These are phyloP conservation scores for Choristoneura rosaceana DNA, from an alignment of 2,888 invertebrate genomes.

Conservation along the genomic window DNA sequence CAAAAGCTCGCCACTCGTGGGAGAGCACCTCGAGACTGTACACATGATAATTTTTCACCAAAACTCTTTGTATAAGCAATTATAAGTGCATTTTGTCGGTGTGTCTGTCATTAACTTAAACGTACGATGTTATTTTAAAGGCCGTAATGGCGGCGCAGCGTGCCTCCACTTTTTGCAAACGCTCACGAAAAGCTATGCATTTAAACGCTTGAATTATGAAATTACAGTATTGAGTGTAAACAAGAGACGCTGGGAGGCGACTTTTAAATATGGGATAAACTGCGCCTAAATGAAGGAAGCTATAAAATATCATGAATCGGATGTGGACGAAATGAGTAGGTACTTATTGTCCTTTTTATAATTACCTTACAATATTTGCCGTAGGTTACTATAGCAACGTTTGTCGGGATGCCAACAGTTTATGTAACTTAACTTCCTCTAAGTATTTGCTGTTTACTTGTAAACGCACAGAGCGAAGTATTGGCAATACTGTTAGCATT, in stretches of 20 bases:
- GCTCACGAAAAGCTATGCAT: constrained; percentile 84
- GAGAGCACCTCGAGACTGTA: constrained; percentile 67
- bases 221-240: constrained; percentile 83
- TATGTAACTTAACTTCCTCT: neutral
- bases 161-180: constrained; percentile 74
- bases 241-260: constrained; percentile 61
- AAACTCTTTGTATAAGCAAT: constrained; percentile 83
- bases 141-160: constrained; percentile 79
- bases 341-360: neutral
- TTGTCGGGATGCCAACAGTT: neutral
- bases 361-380: neutral
- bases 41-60: constrained; percentile 80
- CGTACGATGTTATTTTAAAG: constrained; percentile 85
- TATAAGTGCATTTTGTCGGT: constrained; percentile 84
- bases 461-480: neutral
- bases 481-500: constrained; percentile 20
- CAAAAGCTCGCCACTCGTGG: constrained; percentile 53
- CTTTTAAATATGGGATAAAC: constrained; percentile 18
- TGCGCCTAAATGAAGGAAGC: constrained; percentile 1
- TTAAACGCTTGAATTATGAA: constrained; percentile 85
- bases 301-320: neutral
- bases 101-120: constrained; percentile 85
- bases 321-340: neutral
- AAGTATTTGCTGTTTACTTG: neutral
- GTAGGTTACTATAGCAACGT: neutral